Evolutionary conservation across 2,113 vertebrate species (phyloP), one percentile per base, ranked within the genome.

Genomic region (Oxyura jamaicensis): DNA sequence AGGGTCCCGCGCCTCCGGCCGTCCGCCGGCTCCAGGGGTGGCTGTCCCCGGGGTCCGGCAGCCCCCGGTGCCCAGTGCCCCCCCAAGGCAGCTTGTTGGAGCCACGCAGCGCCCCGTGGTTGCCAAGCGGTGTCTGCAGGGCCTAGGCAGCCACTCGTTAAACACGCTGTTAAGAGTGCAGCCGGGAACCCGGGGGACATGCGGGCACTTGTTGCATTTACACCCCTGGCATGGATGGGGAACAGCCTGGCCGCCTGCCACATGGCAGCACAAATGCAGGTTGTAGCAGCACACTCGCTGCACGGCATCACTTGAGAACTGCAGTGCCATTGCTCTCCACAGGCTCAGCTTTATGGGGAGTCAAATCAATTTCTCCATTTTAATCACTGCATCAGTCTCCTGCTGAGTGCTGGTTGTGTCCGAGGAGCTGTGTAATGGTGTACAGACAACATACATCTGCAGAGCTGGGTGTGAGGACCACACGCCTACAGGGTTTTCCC

Each of bases 181-280:
- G 23, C 20, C 48, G 18, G 71, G 50, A 71, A 23, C 3, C 0
- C 1, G 6, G 9, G 23, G 5, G 2, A n/a, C n/a, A 11, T 14
- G 18, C 4, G 17, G 35, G 41, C 44, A 56, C 12, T 10, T 0
- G 0, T 12, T 50, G 3, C 0, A 5, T 13, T 52, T 79, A 67
- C 21, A 55, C 3, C 35, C 53, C 48, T 16, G 4, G 36, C 5
- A 5, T 31, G 71, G 41, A 36, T 36, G 31, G 23, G 53, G 56
- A 41, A 42, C 26, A 36, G 4, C 3, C 18, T 5, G 3, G 19
- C 13, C 35, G 4, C 12, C 17, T 86, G 44, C 44, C 15, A 39
- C 10, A 41, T 36, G 41, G 62, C 3, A 23, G 46, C 66, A 81
- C n/a, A 83, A 35, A 59, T 33, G 10, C 66, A 86, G 42, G 22